These are phyloP conservation scores for Cygnus atratus DNA, from an alignment of 2,113 vertebrate genomes.

Conservation along the genomic window DNA sequence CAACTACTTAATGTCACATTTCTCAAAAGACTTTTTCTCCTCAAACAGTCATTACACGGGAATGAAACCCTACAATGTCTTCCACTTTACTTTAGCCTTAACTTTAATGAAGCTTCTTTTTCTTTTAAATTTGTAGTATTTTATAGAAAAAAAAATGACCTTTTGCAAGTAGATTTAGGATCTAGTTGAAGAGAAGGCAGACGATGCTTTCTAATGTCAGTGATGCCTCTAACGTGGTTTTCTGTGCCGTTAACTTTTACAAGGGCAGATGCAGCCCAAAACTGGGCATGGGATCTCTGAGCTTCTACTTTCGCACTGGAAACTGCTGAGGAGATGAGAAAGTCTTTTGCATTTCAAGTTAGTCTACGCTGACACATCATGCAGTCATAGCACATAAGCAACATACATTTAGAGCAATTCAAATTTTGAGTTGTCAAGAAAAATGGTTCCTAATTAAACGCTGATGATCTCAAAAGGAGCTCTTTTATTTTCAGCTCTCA, in stretches of 20 bases:
- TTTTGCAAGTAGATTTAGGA: not conserved
- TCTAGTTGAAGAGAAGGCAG: not conserved
- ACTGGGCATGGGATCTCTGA: not conserved
- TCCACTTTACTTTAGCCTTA: not conserved
- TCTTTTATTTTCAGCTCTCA: not conserved
- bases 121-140: not conserved
- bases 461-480: not conserved
- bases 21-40: not conserved
- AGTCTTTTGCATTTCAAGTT: not conserved
- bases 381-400: not conserved
- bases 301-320: not conserved
- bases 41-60: not conserved
- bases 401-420: not conserved
- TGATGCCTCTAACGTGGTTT: not conserved
- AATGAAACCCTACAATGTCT: not conserved
- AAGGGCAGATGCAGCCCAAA: not conserved
- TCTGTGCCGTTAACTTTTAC: not conserved
- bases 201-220: not conserved
- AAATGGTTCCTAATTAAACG: not conserved
- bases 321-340: not conserved
- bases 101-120: not conserved
- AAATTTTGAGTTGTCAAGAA: not conserved
- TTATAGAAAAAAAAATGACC: not conserved
- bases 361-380: not conserved
- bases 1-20: not conserved